A percentile compares a stretch with the other conserved stretches of the same genome.
These are phyloP conservation scores for Drosophila falleni DNA, from an alignment of 2,888 invertebrate genomes.

Conservation along the genomic window DNA sequence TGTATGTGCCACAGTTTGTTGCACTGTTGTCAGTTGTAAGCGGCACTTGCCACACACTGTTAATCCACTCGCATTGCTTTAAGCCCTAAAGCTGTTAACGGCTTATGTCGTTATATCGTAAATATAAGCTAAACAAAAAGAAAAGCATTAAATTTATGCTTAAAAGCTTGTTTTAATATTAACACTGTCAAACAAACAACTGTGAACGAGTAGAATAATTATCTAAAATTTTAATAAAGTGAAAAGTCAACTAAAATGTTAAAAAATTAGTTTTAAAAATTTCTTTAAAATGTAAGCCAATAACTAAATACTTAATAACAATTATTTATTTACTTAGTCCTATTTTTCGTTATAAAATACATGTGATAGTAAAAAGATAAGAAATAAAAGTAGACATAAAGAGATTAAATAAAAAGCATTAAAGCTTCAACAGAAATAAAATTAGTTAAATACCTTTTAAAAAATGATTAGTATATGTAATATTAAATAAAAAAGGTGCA, in stretches of 20 bases:
- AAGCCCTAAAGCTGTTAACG: conserved; percentile 4
- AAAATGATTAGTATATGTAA: too few species aligned
- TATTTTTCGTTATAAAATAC: too few species aligned
- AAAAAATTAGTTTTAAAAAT: not conserved
- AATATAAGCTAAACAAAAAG: not conserved
- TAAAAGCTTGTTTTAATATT: not conserved
- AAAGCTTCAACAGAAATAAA: too few species aligned
- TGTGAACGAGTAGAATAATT: not conserved
- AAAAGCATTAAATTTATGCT: not conserved
- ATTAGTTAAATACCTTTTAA: too few species aligned
- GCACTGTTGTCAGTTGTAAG: conserved; percentile 7
- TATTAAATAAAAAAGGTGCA: too few species aligned
- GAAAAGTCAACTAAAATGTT: not conserved
- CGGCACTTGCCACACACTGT: not conserved
- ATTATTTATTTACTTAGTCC: not conserved
- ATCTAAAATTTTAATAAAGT: not conserved
- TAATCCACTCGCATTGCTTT: not conserved
- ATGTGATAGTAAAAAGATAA: not conserved
- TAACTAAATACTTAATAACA: not conserved
- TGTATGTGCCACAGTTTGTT: conserved; percentile 20
- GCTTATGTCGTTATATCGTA: not conserved
- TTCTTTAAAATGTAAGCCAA: not conserved
- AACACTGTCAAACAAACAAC: not conserved
- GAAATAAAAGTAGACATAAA: not conserved
- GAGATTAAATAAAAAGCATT: too few species aligned